Evolutionary conservation across 2,113 vertebrate genomes (phyloP).

Genomic region (Brachypteracias leptosomus): DNA sequence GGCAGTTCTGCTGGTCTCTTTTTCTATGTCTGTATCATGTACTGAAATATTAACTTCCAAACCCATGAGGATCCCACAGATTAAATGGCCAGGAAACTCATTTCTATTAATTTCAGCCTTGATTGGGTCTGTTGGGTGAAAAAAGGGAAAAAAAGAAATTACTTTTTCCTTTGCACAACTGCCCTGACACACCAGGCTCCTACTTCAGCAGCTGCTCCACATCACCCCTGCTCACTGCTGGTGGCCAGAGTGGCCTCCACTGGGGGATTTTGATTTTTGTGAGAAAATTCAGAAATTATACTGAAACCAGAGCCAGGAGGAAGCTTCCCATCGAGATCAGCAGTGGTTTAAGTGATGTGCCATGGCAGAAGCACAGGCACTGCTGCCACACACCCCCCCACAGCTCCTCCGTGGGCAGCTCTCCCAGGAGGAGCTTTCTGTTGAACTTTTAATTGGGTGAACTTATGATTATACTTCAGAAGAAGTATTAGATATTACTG

Average conservation of each 20-base stretch:
- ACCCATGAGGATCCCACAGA: neutral
- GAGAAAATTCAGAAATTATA: neutral
- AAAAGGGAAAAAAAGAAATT: neutral
- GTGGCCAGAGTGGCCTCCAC: neutral
- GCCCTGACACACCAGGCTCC: neutral
- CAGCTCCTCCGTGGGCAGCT: neutral
- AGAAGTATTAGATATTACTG: neutral
- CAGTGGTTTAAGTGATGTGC: accelerated
- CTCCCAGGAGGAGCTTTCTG: neutral
- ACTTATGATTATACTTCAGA: neutral
- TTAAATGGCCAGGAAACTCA: neutral
- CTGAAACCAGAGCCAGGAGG: accelerated
- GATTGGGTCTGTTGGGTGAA: neutral
- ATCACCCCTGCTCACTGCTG: accelerated
- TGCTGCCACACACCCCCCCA: accelerated
- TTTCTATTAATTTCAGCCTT: neutral
- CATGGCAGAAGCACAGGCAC: accelerated
- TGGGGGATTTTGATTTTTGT: neutral
- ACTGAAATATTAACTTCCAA: neutral
- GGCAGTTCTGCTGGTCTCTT: neutral
- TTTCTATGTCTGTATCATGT: neutral
- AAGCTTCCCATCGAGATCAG: accelerated
- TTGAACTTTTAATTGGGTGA: neutral
- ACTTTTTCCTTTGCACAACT: neutral
- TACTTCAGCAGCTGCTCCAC: neutral